Base-by-base conservation (phyloP, 2,113 vertebrate species). In the Clarias batrachus region DNA sequence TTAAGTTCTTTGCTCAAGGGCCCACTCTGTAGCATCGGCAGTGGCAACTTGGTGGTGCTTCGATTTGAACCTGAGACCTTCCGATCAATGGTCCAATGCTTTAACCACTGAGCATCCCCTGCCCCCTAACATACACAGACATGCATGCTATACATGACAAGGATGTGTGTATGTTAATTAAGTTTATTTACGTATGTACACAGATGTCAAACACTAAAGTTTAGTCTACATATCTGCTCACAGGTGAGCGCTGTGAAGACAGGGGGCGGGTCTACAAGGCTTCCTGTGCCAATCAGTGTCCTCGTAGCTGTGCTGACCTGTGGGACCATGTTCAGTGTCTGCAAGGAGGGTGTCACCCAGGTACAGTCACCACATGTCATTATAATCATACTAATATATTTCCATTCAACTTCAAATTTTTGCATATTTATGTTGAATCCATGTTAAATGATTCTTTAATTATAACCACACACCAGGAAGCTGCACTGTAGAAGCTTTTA, bases 311-410 rank as follows among this genome's bases (percentile, higher is more conserved):
- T 71, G 52, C 93, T 0, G 96, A 97, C 87, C 93, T 96, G 52
- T 98, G 97, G 97, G 94, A 95, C 4, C 96, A 95, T 0, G 96
- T 96, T 25, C 94, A 97, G 92, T 98, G 97, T 92, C 94, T 97
- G 27, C 97, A 96, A 86, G 96, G 96, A 79, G 85, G 88, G 23
- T 98, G 97, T 92, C 93, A 92, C 41, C 88, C 94, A 89, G 97
- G 97, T 97, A 87, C 30, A 37, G 21, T 19, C 21, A 73, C 4
- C 52, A 27, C 63, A 74, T 68, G 10, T 13, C 14, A n/a, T 37
- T 59, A 74, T 5, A 62, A 16, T 7, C 76, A 60, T 30, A 60
- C 7, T 16, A 30, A 70, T 5, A 48, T 21, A 77, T n/a, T 52
- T 11, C 16, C 12, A 74, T 52, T 8, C 12, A 54, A 74, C 10